Evolutionary conservation across 2,113 vertebrate species (phyloP), one percentile per base, ranked within the genome.

Genomic region (Motacilla tschutschensis): DNA sequence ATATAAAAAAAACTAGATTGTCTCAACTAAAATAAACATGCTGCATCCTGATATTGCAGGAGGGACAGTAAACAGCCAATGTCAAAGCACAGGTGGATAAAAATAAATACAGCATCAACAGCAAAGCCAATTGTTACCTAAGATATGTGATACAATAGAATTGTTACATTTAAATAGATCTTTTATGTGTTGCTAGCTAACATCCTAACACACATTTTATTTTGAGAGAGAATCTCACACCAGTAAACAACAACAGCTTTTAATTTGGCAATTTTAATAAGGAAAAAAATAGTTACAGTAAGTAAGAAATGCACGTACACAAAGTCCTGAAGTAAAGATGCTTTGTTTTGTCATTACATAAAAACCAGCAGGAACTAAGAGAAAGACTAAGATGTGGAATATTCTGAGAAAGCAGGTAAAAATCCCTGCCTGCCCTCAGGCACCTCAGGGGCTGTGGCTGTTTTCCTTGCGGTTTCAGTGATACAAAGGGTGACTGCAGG

Each of bases 401-500:
- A 35, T 9, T 7, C 22, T 55, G 38, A 77, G 35, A 46, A n/a
- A 46, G 20, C 14, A 31, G 17, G 17, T 36, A 33, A 22, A n/a
- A 63, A 38, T 1, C 11, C 62, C 51, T 0, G 0, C 2, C 41
- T 6, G 8, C 4, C 75, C 33, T 12, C 60, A 33, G 43, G 17
- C 64, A 46, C 9, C 54, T 2, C 6, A 2, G 47, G 20, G 3
- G 15, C 64, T 54, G 47, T 9, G 3, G 20, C 1, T 13, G 11
- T 7, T 43, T 13, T 9, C 5, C 21, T 1, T 31, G 74, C 24
- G n/a, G 48, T 26, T 33, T 12, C 55, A 5, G 5, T 1, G 1
- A 21, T 1, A 14, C 1, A 12, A 41, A 25, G 2, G 3, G 53
- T 6, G 20, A 26, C 83, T 59, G 76, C 5, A 33, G 66, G 17